These are phyloP conservation scores for Chaenocephalus aceratus DNA, from an alignment of 2,113 vertebrate species.

Conservation along the genomic window DNA sequence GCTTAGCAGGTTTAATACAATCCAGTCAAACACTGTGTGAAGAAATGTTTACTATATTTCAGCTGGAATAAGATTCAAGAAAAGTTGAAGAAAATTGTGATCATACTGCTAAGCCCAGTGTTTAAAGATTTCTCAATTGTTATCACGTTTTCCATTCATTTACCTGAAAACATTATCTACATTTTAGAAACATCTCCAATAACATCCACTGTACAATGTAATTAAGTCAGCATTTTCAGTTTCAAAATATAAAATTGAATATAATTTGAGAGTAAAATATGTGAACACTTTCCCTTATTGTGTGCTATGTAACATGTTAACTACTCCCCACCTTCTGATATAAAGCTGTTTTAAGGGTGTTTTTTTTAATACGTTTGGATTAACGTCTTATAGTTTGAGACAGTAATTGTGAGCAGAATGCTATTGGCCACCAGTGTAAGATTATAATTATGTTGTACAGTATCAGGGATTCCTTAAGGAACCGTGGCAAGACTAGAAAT, in stretches of 20 bases:
- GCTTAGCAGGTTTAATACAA: not conserved
- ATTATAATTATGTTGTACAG: constrained; percentile 29
- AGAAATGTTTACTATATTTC: not conserved
- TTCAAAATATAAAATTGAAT: not conserved
- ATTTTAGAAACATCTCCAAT: too few species aligned
- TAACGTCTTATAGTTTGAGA: too few species aligned
- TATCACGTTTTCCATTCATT: too few species aligned
- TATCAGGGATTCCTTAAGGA: constrained; percentile 45
- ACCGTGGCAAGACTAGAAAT: constrained; percentile 38
- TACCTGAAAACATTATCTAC: too few species aligned
- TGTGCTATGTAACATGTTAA: not conserved
- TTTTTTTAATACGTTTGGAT: too few species aligned
- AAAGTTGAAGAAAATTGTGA: not conserved
- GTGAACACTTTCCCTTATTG: not conserved
- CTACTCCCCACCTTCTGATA: not conserved
- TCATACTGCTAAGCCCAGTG: not conserved
- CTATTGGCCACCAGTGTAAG: constrained; percentile 10
- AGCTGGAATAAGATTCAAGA: not conserved
- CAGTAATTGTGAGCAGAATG: not conserved
- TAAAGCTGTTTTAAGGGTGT: too few species aligned
- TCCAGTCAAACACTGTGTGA: not conserved
- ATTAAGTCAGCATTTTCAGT: too few species aligned
- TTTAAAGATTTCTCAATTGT: too few species aligned
- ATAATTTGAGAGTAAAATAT: not conserved
- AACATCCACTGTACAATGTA: too few species aligned